Base-by-base conservation (phyloP, 2,888 invertebrate species). In the Tricholauxania praeusta region DNA sequence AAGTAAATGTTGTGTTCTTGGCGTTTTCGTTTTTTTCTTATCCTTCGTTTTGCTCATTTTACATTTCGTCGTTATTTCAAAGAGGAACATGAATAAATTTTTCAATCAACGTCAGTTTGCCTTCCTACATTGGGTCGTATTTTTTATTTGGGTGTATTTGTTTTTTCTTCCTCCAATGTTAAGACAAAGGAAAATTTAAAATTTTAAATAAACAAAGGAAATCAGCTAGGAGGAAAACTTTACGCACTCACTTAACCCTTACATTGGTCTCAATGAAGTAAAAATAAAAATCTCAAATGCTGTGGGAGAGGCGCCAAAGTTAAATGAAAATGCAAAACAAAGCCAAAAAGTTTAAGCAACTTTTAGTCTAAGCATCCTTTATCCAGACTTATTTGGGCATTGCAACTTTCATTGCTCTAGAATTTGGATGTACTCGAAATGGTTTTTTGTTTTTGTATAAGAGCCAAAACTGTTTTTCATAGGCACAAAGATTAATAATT, bases 91-190 rank as follows among this genome's bases (percentile, higher is more conserved):
- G 78, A 75, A 79, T 79, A 79, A 78, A 79, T 78, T 79, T 79
- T 78, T 75, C 79, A 79, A 79, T 79, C 79, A 79, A 77, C 78
- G 77, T 78, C 74, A 75, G 78, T 76, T 78, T 79, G 78, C 77
- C 72, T 76, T 77, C 67, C 22, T n/a, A 1, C 48, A 12, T 32
- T 39, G 39, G 22, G 32, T 28, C 59, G 12, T 67, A 71, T 32
- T 74, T 75, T 76, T 66, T 75, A 68, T 73, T 66, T 71, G 68
- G 28, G 19, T 10, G 39, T 10, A 10, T 74, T 74, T 64, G 12
- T 49, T 53, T 55, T 63, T 69, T 14, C 17, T 67, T 67, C 14
- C 55, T 22, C 39, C 53, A 55, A 15, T 53, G 19, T 28, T 12
- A 49, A 67, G 39, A 55, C 39, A 67, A 67, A 53, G 53, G 32